Percentiles rank a stretch among this genome's conserved stretches.
These are phyloP conservation scores for Perizoma flavofasciatum DNA, from an alignment of 2,888 invertebrate species.

Conservation along the genomic window DNA sequence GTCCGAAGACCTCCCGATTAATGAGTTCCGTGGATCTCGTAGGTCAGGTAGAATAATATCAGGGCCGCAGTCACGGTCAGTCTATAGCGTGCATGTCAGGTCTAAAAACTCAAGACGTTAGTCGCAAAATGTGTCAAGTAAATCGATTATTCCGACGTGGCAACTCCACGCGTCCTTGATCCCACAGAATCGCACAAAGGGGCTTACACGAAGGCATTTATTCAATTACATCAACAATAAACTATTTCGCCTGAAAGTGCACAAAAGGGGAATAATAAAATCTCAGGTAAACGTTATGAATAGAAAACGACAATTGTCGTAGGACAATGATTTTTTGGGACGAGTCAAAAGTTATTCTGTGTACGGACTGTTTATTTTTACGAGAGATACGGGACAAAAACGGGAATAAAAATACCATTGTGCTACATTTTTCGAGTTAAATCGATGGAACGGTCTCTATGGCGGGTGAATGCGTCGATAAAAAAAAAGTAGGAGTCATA, in stretches of 20 bases:
- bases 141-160: conserved; percentile 43
- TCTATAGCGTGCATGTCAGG: background rate
- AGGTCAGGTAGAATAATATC: conserved; percentile 63
- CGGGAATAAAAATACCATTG: conserved; percentile 55
- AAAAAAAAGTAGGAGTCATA: conserved; percentile 53
- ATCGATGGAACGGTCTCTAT: conserved; percentile 54
- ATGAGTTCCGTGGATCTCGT: conserved; percentile 66
- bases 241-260: conserved; percentile 72
- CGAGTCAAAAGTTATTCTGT: conserved; percentile 74
- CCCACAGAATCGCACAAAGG: conserved; percentile 58
- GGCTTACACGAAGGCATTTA: conserved; percentile 70
- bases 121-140: conserved; percentile 30
- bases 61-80: conserved; percentile 32
- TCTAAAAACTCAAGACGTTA: too few species aligned
- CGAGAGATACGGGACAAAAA: conserved; percentile 48
- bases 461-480: conserved; percentile 48
- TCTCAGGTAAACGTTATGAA: conserved; percentile 74
- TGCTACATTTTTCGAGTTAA: conserved; percentile 56
- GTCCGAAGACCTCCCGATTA: conserved; percentile 49
- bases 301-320: conserved; percentile 70
- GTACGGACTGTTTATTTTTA: conserved; percentile 68
- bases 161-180: conserved; percentile 34
- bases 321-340: conserved; percentile 70
- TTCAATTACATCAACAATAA: conserved; percentile 80
- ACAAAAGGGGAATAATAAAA: conserved; percentile 65